phyloP scores from a whole-genome alignment of 2,888 invertebrate genomes.

The Tinea semifulvella region DNA sequence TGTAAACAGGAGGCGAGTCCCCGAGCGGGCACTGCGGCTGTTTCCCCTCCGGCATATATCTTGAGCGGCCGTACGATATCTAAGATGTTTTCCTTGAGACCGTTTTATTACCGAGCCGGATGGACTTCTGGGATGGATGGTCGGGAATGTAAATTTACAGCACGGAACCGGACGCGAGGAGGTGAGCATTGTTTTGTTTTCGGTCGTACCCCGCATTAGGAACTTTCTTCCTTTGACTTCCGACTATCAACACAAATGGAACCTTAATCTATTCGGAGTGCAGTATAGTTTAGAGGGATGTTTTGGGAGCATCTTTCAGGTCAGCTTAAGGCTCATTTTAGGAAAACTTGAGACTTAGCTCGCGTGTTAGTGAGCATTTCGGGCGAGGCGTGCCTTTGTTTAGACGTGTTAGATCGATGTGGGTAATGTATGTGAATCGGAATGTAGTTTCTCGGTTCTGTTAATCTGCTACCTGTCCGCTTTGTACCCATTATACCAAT shows the following conservation, averaged over 20 bases:
- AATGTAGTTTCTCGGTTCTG: constrained; percentile 38
- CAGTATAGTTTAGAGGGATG: background rate
- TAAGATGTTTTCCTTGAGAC: constrained; percentile 60
- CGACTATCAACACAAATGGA: background rate
- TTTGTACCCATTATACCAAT: constrained; percentile 62
- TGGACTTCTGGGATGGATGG: constrained; percentile 64
- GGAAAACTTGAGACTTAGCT: constrained; percentile 40
- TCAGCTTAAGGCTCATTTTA: constrained; percentile 15
- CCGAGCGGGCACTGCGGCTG: constrained; percentile 33
- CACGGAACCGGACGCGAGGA: constrained; percentile 60
- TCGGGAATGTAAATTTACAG: constrained; percentile 64
- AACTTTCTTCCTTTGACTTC: constrained; percentile 16
- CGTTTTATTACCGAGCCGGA: constrained; percentile 64
- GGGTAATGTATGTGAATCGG: constrained; percentile 59
- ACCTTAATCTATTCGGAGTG: background rate
- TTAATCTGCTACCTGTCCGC: constrained; percentile 62
- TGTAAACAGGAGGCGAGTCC: constrained; percentile 35
- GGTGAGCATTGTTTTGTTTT: constrained; percentile 64
- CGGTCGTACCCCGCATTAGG: constrained; percentile 47
- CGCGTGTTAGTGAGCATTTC: constrained; percentile 53
- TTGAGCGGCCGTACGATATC: constrained; percentile 31
- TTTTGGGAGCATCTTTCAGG: constrained; percentile 8
- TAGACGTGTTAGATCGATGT: constrained; percentile 61
- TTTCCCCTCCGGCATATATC: constrained; percentile 53
- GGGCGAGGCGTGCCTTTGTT: constrained; percentile 35